Percentiles rank a stretch among this genome's conserved stretches.
These are phyloP conservation scores for Venturia canescens DNA, from an alignment of 1,140 invertebrate genomes.

Conservation along the genomic window DNA sequence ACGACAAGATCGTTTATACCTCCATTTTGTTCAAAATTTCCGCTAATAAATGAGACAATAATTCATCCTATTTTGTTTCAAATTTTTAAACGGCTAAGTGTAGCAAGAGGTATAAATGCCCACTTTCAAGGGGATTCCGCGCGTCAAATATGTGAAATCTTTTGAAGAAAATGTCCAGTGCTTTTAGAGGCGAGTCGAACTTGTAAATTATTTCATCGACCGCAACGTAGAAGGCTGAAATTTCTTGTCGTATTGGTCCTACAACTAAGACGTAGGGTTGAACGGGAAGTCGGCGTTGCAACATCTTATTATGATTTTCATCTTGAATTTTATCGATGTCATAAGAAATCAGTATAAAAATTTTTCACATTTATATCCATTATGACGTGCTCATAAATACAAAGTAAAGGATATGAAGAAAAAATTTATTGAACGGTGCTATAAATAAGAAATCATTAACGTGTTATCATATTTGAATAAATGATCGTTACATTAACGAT, in stretches of 20 bases:
- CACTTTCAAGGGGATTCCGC: constrained; percentile 54
- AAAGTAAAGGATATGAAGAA: too few species aligned
- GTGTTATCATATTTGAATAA: too few species aligned
- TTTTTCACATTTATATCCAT: too few species aligned
- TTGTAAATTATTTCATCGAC: constrained; percentile 39
- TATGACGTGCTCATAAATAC: too few species aligned
- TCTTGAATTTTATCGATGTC: constrained; percentile 12
- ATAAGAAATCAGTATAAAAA: constrained; percentile 9
- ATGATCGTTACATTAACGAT: too few species aligned
- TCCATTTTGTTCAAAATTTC: not conserved
- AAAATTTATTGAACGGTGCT: too few species aligned
- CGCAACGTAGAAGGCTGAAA: not conserved
- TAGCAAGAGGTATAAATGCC: constrained; percentile 55
- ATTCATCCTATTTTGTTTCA: constrained; percentile 33
- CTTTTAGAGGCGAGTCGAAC: constrained; percentile 36
- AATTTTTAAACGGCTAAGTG: constrained; percentile 51
- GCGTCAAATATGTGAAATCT: constrained; percentile 48
- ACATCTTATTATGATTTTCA: not conserved
- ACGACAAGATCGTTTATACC: not conserved
- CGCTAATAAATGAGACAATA: constrained; percentile 8
- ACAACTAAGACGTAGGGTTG: constrained; percentile 26
- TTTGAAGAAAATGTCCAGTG: constrained; percentile 44
- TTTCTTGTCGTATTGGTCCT: constrained; percentile 19
- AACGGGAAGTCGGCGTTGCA: not conserved
- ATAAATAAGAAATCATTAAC: too few species aligned